Evolutionary conservation across 37 sponge, comb jelly and placozoan genomes (phyloP).

Genomic region (Bolinopsis microptera): DNA sequence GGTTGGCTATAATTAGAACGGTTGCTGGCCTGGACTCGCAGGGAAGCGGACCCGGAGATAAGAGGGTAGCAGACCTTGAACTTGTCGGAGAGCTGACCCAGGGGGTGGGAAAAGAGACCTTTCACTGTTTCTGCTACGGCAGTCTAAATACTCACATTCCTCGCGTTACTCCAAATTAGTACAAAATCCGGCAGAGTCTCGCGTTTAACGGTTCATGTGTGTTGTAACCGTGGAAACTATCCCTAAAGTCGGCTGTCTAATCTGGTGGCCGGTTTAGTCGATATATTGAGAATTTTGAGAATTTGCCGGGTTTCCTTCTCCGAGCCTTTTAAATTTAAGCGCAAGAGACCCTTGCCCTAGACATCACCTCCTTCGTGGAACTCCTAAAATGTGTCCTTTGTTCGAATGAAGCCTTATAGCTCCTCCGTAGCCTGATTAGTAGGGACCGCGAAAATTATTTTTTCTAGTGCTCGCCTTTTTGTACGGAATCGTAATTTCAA

Average conservation of each 20-base stretch:
- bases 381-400: background rate
- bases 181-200: background rate
- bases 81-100: too few relatives aligned
- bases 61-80: too few relatives aligned
- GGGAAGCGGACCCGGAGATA: too few relatives aligned
- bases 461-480: background rate
- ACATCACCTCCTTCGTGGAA: background rate
- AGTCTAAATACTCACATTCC: background rate
- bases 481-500: constrained; percentile 36
- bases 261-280: background rate
- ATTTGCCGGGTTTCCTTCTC: background rate
- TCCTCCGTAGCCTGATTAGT: background rate
- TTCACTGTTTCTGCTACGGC: too few relatives aligned
- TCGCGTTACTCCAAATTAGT: background rate
- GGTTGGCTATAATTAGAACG: too few relatives aligned
- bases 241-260: background rate
- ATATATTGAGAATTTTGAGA: background rate
- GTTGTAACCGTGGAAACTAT: background rate
- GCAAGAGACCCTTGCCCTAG: constrained; percentile 21
- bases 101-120: too few relatives aligned
- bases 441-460: background rate
- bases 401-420: constrained; percentile 10
- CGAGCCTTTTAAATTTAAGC: background rate
- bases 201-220: background rate
- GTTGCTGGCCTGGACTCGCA: too few relatives aligned